Conservation (phyloP, 2,113 vertebrate species). For the Forbesichthys papilliferus region DNA sequence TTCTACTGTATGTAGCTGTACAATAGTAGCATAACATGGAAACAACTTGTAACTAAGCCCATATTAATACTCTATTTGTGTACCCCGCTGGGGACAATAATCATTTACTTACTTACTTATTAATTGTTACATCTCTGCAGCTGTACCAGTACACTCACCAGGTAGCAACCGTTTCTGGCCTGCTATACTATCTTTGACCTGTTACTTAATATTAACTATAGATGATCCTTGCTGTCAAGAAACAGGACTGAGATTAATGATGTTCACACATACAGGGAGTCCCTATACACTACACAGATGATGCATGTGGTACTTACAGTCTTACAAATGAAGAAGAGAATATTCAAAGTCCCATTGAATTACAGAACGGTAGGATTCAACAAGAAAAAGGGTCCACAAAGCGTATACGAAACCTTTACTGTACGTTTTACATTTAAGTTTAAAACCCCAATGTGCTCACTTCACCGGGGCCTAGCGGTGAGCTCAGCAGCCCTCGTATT, state of each 20-base stretch:
- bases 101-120: too few relatives aligned
- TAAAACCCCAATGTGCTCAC: neutral
- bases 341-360: neutral
- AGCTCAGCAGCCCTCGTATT: neutral
- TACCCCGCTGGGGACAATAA: too few relatives aligned
- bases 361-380: neutral
- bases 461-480: too few relatives aligned
- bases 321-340: neutral
- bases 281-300: neutral
- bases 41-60: too few relatives aligned
- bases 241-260: neutral
- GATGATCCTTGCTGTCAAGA: neutral
- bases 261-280: neutral
- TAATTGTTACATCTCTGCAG: neutral
- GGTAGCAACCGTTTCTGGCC: neutral
- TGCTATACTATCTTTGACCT: neutral
- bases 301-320: neutral
- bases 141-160: too few relatives aligned
- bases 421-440: neutral
- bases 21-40: too few relatives aligned
- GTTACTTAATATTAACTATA: neutral
- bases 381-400: neutral
- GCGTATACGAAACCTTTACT: neutral
- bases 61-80: too few relatives aligned
- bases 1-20: too few relatives aligned